phyloP scores from a whole-genome alignment of 2,797 vertebrate species.

The Tapirus indicus region DNA sequence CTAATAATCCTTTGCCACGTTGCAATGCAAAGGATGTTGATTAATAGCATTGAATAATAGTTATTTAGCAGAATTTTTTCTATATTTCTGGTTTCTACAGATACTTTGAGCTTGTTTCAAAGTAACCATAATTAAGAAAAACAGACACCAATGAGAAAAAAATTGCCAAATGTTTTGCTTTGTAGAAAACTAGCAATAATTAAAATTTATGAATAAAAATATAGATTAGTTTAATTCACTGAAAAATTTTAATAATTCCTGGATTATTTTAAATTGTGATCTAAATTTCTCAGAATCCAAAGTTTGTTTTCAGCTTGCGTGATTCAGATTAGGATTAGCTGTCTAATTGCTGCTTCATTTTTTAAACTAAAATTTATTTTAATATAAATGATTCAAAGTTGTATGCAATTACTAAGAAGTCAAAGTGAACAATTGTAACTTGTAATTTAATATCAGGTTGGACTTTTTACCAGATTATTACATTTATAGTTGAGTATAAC shows the following conservation, averaged over 20 bases:
- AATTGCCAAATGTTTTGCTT: not conserved
- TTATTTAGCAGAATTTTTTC: not conserved
- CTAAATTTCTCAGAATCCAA: not conserved
- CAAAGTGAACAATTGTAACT: not conserved
- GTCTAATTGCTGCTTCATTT: not conserved
- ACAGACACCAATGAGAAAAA: not conserved
- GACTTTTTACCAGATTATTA: constrained; percentile 35
- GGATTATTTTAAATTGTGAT: not conserved
- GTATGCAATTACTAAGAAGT: not conserved
- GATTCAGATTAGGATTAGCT: not conserved
- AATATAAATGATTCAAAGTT: not conserved
- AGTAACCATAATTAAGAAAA: not conserved
- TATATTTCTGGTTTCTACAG: not conserved
- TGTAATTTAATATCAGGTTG: not conserved
- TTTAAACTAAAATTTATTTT: constrained; percentile 36
- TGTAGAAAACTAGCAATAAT: not conserved
- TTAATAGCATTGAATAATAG: not conserved
- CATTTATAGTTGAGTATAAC: not conserved
- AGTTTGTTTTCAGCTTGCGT: not conserved
- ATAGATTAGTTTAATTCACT: not conserved
- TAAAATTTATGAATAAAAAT: constrained; percentile 17
- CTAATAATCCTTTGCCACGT: not conserved
- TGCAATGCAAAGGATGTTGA: not conserved
- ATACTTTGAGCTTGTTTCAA: not conserved
- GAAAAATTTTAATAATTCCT: not conserved